Conservation (phyloP, 2,113 vertebrate genomes). For the Dicaeum eximium region DNA sequence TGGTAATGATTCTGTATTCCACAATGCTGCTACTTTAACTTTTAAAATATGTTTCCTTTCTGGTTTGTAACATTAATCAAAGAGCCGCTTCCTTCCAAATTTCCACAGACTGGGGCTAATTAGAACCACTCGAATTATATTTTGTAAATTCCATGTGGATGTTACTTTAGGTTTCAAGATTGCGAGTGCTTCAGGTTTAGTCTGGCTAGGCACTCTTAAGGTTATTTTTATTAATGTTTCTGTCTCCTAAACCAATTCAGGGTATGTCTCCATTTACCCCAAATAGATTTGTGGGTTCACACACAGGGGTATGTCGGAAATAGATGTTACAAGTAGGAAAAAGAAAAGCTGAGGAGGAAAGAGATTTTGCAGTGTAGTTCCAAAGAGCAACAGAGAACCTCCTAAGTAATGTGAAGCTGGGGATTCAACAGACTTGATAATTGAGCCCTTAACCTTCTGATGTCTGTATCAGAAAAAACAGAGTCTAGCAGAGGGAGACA, state of each 20-base stretch:
- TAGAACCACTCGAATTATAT: slow-evolving; percentile 50
- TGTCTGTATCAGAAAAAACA: slow-evolving; percentile 75
- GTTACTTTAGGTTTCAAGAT: slow-evolving; percentile 16
- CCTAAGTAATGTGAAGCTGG: slow-evolving; percentile 40
- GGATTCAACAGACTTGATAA: slow-evolving; percentile 67
- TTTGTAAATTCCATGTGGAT: slow-evolving; percentile 49
- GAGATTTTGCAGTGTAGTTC: slow-evolving; percentile 48
- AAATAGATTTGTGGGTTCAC: not conserved
- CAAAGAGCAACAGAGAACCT: slow-evolving; percentile 53
- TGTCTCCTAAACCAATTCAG: not conserved
- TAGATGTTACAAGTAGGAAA: not conserved
- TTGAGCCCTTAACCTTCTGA: slow-evolving; percentile 75
- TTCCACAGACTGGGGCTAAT: slow-evolving; percentile 53
- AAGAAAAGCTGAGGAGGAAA: slow-evolving; percentile 11
- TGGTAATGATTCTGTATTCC: slow-evolving; percentile 40
- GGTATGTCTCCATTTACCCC: not conserved
- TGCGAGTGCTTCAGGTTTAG: not conserved
- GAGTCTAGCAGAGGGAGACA: slow-evolving; percentile 56
- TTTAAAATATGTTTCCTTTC: slow-evolving; percentile 62
- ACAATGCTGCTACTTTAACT: slow-evolving; percentile 63
- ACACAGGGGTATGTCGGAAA: not conserved
- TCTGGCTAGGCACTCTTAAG: not conserved
- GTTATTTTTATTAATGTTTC: not conserved
- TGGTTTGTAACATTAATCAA: slow-evolving; percentile 41
- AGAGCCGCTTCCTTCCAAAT: slow-evolving; percentile 50